A percentile compares a stretch with the other conserved stretches of the same genome.
These are phyloP conservation scores for Tautogolabrus adspersus DNA, from an alignment of 2,113 vertebrate species.

Conservation along the genomic window DNA sequence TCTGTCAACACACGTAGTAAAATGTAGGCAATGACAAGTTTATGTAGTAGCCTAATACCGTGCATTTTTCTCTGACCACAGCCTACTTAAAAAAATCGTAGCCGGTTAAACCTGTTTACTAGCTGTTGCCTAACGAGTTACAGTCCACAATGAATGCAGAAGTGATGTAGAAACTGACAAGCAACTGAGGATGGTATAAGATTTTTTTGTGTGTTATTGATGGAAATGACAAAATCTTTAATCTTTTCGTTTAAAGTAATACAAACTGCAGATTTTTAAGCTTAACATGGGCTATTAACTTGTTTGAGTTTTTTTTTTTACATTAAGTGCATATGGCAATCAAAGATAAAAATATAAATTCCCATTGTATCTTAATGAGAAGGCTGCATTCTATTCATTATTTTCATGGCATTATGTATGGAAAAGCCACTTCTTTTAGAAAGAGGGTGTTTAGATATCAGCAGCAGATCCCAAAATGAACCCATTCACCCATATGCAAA, in stretches of 20 bases:
- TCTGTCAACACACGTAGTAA: no score
- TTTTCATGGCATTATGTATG: not conserved
- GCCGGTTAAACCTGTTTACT: conserved; percentile 80
- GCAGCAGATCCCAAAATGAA: not conserved
- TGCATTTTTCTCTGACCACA: not conserved
- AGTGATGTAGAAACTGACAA: not conserved
- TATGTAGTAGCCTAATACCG: not conserved
- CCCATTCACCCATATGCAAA: not conserved
- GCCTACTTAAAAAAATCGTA: conserved; percentile 21
- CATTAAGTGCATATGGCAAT: not conserved
- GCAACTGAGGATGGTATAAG: not conserved
- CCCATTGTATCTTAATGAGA: not conserved
- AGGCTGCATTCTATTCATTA: not conserved
- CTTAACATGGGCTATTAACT: not conserved
- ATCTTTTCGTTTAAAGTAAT: not conserved
- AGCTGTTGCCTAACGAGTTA: conserved; percentile 37
- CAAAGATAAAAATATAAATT: not conserved
- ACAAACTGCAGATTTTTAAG: not conserved
- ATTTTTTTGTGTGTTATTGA: not conserved
- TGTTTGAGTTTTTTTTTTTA: not conserved
- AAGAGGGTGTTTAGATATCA: not conserved
- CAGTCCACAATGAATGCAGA: conserved; percentile 31
- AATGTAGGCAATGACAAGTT: not conserved
- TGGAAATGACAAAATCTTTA: not conserved
- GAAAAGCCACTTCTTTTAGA: not conserved